Conservation (phyloP, 1,140 invertebrate species). For the Cherax quadricarinatus region DNA sequence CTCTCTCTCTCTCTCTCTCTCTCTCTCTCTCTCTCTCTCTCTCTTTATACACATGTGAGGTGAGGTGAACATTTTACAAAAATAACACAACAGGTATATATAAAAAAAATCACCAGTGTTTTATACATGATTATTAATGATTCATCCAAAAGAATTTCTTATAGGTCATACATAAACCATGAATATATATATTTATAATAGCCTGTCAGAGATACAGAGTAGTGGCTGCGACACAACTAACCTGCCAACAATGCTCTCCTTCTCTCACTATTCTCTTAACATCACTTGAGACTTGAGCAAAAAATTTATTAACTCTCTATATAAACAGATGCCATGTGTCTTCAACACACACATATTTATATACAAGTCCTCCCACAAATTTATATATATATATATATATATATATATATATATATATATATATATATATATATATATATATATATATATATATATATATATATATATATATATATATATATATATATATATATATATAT, state of each 20-base stretch:
- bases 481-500: too few relatives aligned
- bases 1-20: slow-evolving; percentile 1
- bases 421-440: slow-evolving; percentile 15
- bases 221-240: slow-evolving; percentile 27
- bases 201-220: slow-evolving; percentile 42
- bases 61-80: slow-evolving; percentile 18
- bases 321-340: too few relatives aligned
- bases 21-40: neutral
- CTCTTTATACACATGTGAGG: neutral
- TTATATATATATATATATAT: neutral
- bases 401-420: slow-evolving; percentile 11
- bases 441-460: neutral
- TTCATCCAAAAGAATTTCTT: slow-evolving; percentile 60
- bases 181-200: neutral
- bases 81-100: slow-evolving; percentile 41
- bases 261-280: slow-evolving; percentile 20
- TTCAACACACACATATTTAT: neutral
- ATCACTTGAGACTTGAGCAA: slow-evolving; percentile 15
- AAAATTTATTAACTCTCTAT: neutral
- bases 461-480: too few relatives aligned
- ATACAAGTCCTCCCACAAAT: neutral
- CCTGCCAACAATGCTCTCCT: slow-evolving; percentile 40
- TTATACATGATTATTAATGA: slow-evolving; percentile 70
- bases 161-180: slow-evolving; percentile 59
- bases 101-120: slow-evolving; percentile 57